These are phyloP conservation scores for Bostrychus sinensis DNA, from an alignment of 2,113 vertebrate species.

Conservation along the genomic window DNA sequence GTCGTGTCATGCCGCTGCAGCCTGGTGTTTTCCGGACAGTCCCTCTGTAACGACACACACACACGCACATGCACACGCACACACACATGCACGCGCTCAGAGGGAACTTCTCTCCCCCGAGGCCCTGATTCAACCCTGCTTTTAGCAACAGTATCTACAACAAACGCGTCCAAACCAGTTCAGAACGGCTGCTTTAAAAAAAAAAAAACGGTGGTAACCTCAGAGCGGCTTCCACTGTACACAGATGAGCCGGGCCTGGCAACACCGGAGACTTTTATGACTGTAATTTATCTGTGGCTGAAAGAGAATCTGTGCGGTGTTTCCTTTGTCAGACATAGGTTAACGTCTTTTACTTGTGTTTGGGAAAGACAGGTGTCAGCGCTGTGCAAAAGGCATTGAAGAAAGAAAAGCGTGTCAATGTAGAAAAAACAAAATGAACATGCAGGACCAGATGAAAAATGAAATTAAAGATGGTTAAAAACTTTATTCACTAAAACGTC, in stretches of 20 bases:
- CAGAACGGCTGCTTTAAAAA: constrained; percentile 66
- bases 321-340: constrained; percentile 42
- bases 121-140: constrained; percentile 67
- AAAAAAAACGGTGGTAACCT: constrained; percentile 57
- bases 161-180: constrained; percentile 71
- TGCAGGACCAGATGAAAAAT: too few relatives aligned
- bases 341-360: constrained; percentile 51
- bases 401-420: too few relatives aligned
- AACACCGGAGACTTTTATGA: constrained; percentile 40
- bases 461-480: too few relatives aligned
- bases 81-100: too few relatives aligned
- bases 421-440: too few relatives aligned
- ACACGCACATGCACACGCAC: too few relatives aligned
- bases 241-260: too few relatives aligned
- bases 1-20: constrained; percentile 77
- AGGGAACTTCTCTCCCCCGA: constrained; percentile 75
- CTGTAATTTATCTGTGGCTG: constrained; percentile 46
- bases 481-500: too few relatives aligned
- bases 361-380: too few relatives aligned
- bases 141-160: constrained; percentile 87
- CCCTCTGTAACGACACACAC: too few relatives aligned
- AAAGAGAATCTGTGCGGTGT: constrained; percentile 26
- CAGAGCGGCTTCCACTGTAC: constrained; percentile 59
- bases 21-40: constrained; percentile 73
- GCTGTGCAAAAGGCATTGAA: too few relatives aligned